Evolutionary conservation across 2,113 vertebrate species (phyloP), one percentile per base, ranked within the genome.

Genomic region (Upupa epops): DNA sequence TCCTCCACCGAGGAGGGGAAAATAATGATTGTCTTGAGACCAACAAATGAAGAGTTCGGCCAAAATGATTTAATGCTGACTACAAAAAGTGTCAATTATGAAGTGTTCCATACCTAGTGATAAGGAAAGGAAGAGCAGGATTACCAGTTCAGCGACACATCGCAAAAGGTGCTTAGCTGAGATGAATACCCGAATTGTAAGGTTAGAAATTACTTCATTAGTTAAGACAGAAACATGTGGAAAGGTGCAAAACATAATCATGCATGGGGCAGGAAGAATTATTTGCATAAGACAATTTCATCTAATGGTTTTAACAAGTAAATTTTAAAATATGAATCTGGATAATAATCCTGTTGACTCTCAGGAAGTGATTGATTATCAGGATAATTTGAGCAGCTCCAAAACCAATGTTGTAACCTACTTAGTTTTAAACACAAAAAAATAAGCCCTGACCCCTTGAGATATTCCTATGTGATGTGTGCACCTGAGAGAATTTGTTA

Each of bases 61-160:
- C 91, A 97, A 91, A 95, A 95, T 95, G 86, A 97, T 97, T 97
- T 96, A 97, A 93, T 96, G 86, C 58, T 73, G 56, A 71, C 83
- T 8, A 11, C 95, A 83, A 82, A 89, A 97, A 94, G 54, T 95
- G 95, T 94, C 94, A 93, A 91, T 97, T 97, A 96, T 95, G 94
- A 96, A 97, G 94, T 96, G 83, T 89, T 97, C 84, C 87, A 72
- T 93, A 93, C 26, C 45, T 37, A 28, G 40, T 84, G 83, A 95
- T 93, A 96, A 93, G 55, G 55, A 92, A 92, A 88, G 73, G 34
- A 55, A 52, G 55, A 94, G 77, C 93, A 83, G 90, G 95, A 97
- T 96, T 92, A 88, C 71, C 81, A 69, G 74, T 73, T 90, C 49
- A 45, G 87, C 86, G 95, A 97, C 94, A 96, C 34, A 40, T 70